These are phyloP conservation scores for Marronus borbonicus DNA, from an alignment of 2,888 invertebrate genomes.

Conservation along the genomic window DNA sequence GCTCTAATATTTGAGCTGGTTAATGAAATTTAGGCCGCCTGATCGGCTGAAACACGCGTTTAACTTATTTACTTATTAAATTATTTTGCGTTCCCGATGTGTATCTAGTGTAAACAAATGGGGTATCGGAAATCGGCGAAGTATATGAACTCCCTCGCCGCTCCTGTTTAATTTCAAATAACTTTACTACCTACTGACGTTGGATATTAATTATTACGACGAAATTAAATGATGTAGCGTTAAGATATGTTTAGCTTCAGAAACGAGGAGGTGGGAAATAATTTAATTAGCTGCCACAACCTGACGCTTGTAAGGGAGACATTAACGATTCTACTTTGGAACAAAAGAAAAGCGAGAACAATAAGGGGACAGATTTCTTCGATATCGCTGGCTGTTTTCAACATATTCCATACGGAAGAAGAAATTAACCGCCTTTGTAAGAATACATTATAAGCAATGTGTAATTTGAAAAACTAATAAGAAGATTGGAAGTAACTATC, in stretches of 20 bases:
- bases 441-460: too few relatives aligned
- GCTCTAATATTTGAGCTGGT: conserved; percentile 13
- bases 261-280: too few relatives aligned
- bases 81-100: not conserved
- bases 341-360: too few relatives aligned
- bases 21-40: conserved; percentile 5
- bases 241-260: not conserved
- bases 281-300: too few relatives aligned
- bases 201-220: not conserved
- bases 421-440: too few relatives aligned
- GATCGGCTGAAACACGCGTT: conserved; percentile 10
- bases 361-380: too few relatives aligned
- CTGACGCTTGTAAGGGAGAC: too few relatives aligned
- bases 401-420: too few relatives aligned
- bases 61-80: conserved; percentile 27
- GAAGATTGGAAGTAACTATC: too few relatives aligned
- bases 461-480: too few relatives aligned
- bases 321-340: too few relatives aligned
- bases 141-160: not conserved
- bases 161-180: not conserved
- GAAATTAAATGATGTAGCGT: not conserved
- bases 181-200: not conserved
- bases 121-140: not conserved
- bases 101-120: not conserved
- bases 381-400: too few relatives aligned